Conservation (phyloP, 2,888 invertebrate species). For the Agelastica alni region DNA sequence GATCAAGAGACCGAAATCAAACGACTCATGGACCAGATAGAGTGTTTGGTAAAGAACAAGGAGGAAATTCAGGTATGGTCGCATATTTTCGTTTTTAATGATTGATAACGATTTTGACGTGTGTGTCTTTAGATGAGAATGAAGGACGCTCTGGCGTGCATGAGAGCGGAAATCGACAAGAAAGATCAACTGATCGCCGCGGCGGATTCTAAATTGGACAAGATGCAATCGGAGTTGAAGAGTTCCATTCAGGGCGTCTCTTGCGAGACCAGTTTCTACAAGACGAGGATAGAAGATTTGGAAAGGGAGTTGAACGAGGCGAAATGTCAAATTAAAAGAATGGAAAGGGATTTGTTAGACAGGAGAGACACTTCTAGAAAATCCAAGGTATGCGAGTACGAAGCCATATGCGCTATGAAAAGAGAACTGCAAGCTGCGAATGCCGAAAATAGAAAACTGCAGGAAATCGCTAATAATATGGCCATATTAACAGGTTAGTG, state of each 20-base stretch:
- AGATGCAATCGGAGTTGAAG: constrained; percentile 46
- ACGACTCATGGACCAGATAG: constrained; percentile 59
- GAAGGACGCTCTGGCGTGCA: constrained; percentile 31
- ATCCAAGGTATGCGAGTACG: constrained; percentile 31
- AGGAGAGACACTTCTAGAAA: constrained; percentile 24
- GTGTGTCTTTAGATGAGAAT: constrained; percentile 32
- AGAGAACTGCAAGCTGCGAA: constrained; percentile 39
- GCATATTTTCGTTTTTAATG: no score
- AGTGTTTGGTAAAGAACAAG: constrained; percentile 52
- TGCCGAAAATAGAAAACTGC: constrained; percentile 40
- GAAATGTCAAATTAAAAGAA: constrained; percentile 31
- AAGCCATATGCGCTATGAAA: constrained; percentile 31
- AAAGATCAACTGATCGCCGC: constrained; percentile 48
- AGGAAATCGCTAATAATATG: constrained; percentile 41
- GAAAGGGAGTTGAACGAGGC: constrained; percentile 37
- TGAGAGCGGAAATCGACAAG: constrained; percentile 49
- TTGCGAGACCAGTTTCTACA: constrained; percentile 44
- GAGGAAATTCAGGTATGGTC: constrained; percentile 50
- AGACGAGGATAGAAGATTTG: constrained; percentile 41
- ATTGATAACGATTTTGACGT: no score
- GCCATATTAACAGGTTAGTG: constrained; percentile 35
- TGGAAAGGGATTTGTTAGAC: constrained; percentile 34
- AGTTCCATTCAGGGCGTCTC: constrained; percentile 46
- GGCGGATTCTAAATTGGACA: constrained; percentile 48
- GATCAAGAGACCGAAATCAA: constrained; percentile 65